A percentile compares a stretch with the other conserved stretches of the same genome.
Conservation (phyloP, 2,113 vertebrate species). For the Callipepla squamata region DNA sequence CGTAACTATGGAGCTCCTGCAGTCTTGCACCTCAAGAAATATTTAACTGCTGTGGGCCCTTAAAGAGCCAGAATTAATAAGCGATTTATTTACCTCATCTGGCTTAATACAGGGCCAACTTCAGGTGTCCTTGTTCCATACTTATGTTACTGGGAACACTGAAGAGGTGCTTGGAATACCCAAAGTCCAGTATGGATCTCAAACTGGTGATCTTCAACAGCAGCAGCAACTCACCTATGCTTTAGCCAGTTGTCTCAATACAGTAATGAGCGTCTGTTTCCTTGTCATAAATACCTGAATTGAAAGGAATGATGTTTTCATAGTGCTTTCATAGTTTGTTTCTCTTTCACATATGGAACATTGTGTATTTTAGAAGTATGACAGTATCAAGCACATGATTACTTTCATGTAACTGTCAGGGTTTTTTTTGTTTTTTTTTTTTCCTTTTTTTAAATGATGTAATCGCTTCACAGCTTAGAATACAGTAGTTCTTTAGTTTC, state of each 20-base stretch:
- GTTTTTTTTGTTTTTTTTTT: neutral
- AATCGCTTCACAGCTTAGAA: neutral
- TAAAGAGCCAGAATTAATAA: neutral
- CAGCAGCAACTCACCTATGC: neutral
- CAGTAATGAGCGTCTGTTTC: neutral
- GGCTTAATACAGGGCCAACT: neutral
- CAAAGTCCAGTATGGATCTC: neutral
- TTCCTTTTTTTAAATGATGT: neutral
- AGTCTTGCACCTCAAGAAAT: neutral
- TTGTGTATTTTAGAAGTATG: neutral
- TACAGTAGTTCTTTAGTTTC: neutral
- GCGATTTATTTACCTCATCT: neutral
- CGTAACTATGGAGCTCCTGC: accelerated
- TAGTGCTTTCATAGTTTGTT: neutral
- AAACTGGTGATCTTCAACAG: neutral
- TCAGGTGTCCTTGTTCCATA: neutral
- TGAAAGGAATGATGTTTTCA: neutral
- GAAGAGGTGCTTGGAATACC: neutral
- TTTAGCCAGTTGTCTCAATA: neutral
- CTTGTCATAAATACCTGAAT: neutral
- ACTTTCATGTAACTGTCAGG: neutral
- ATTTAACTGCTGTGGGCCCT: neutral
- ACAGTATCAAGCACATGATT: neutral
- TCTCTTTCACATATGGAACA: neutral
- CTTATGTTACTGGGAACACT: neutral